phyloP scores from a whole-genome alignment of 2,797 vertebrate species.

The Malurus leucopterus region DNA sequence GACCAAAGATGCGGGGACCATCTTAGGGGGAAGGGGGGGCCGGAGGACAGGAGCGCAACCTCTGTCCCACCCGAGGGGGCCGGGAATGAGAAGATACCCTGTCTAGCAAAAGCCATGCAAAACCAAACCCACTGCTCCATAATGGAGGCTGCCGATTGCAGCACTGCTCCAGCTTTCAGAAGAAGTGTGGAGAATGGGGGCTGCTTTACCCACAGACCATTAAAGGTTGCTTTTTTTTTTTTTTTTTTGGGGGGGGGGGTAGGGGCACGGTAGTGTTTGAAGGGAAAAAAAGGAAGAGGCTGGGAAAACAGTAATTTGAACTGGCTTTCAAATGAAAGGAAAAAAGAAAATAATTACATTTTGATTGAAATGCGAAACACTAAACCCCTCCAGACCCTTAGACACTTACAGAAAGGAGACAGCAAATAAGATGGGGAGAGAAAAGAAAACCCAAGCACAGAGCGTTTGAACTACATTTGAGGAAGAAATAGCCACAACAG shows the following conservation, averaged over 20 bases:
- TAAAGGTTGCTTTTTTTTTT: background rate
- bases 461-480: background rate
- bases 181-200: background rate
- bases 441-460: background rate
- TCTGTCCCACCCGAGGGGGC: background rate
- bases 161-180: background rate
- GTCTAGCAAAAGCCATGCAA: background rate
- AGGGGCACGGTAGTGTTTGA: background rate
- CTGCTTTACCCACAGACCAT: background rate
- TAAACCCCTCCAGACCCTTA: background rate
- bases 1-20: background rate
- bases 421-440: background rate
- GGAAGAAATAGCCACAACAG: background rate
- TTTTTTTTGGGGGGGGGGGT: background rate
- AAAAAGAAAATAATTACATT: background rate
- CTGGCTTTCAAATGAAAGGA: background rate
- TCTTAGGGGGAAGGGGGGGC: background rate
- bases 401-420: background rate
- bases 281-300: background rate
- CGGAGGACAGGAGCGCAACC: background rate
- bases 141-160: slow-evolving; percentile 44
- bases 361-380: background rate
- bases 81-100: background rate
- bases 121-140: background rate
- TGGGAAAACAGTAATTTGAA: background rate